Percentiles rank a stretch among this genome's conserved stretches.
These are phyloP conservation scores for Irena cyanogastra DNA, from an alignment of 2,113 vertebrate genomes.

Conservation along the genomic window DNA sequence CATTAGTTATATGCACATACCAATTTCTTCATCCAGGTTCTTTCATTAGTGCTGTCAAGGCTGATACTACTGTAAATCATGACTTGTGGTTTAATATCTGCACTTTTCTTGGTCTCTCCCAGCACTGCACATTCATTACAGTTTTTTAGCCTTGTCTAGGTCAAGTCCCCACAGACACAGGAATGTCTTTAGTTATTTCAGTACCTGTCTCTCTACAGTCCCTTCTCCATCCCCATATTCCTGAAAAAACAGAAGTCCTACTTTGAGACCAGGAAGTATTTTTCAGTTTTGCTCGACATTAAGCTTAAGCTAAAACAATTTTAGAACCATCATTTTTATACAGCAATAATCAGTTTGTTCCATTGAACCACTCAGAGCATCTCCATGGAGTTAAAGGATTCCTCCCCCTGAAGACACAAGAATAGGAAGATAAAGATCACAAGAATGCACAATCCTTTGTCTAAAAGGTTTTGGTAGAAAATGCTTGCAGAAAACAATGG, in stretches of 20 bases:
- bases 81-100: background rate
- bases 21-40: background rate
- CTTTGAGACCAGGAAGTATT: background rate
- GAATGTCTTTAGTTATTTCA: no score
- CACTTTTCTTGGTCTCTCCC: background rate
- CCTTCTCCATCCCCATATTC: background rate
- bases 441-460: background rate
- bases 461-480: background rate
- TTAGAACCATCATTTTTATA: background rate
- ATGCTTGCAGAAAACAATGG: background rate
- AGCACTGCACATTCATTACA: background rate
- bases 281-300: background rate
- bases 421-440: background rate
- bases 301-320: background rate
- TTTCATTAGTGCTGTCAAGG: background rate
- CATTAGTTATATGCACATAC: background rate
- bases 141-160: background rate
- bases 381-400: background rate
- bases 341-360: background rate
- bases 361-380: background rate
- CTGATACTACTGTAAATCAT: background rate
- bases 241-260: background rate
- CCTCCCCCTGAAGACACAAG: background rate
- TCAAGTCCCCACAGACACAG: background rate
- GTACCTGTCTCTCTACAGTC: no score